Percentiles rank a stretch among this genome's conserved stretches.
These are phyloP conservation scores for Chloroceryle inda DNA, from an alignment of 2,797 vertebrate species.

Conservation along the genomic window DNA sequence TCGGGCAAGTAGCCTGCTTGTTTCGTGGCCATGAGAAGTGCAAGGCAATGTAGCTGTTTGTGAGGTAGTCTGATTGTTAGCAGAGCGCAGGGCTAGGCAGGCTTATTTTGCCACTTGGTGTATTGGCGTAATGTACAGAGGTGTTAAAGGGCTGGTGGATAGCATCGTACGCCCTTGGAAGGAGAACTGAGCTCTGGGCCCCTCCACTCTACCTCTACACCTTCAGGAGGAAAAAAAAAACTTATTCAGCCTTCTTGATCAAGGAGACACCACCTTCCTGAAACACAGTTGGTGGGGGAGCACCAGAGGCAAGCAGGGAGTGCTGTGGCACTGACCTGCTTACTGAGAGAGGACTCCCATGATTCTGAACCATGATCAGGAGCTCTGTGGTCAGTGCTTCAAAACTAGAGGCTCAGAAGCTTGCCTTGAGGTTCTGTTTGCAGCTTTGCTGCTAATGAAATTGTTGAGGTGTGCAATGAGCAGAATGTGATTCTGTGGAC, in stretches of 20 bases:
- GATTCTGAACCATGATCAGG: background rate
- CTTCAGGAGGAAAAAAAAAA: background rate
- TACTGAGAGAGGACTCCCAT: background rate
- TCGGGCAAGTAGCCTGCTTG: background rate
- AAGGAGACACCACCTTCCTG: background rate
- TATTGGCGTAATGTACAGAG: background rate
- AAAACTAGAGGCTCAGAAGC: background rate
- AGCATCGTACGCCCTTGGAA: background rate
- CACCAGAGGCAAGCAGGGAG: background rate
- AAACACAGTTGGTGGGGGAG: background rate
- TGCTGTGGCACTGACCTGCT: background rate
- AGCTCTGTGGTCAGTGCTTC: background rate
- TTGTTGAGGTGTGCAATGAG: no score
- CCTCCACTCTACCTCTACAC: background rate
- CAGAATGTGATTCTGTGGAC: no score
- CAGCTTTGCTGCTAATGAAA: background rate
- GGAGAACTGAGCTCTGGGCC: background rate
- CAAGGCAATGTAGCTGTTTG: background rate
- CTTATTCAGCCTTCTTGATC: background rate
- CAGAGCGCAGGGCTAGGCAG: background rate
- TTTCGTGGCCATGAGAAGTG: background rate
- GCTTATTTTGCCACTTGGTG: background rate
- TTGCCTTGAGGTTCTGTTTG: background rate
- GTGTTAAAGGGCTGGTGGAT: background rate
- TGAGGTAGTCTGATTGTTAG: background rate